Evolutionary conservation across 2,888 invertebrate genomes (phyloP), one percentile per base, ranked within the genome.

Genomic region (Microplitis manilae): DNA sequence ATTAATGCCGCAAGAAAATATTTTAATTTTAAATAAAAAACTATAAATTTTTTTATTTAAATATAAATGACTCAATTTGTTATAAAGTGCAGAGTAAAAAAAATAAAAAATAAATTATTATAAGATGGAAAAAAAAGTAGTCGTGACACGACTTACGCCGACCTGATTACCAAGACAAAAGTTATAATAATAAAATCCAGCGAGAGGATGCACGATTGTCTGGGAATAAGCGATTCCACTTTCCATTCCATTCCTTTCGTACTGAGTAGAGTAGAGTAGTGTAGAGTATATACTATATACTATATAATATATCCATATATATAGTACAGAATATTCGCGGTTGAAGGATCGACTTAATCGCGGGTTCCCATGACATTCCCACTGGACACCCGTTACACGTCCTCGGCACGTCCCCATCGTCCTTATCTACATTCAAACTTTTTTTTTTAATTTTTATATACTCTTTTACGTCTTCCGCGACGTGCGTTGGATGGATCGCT

Each of bases 351-450:
- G 50, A 73, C 64, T 77, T 64, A 77, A 77, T 70, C 70, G 59
- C 62, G 62, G 64, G 60, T 74, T 73, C 74, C 77, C 73, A 77
- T 73, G 69, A 38, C 38, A 74, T 68, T 64, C 73, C 59, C 60
- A 70, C 59, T 77, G 77, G 68, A 73, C 73, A 73, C 50, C 73
- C 69, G 69, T 69, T 74, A 74, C 73, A 65, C 64, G 38, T 38
- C 39, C 40, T 40, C 62, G 5, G 50, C 50, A 50, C 50, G 50
- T 50, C 50, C 50, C 9, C n/a, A 15, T 40, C 65, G 65, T 41
- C 65, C 65, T 50, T 50, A 50, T 50, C 50, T 50, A 50, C 50
- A 13, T 30, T 30, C 4, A 30, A 30, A 30, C 13, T 13, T 2
- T 2, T 8, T 13, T 50, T 50, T 50, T 50, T 50, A 50, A 50